Conservation (phyloP, 2,888 invertebrate species). For the Hipparchia semele region DNA sequence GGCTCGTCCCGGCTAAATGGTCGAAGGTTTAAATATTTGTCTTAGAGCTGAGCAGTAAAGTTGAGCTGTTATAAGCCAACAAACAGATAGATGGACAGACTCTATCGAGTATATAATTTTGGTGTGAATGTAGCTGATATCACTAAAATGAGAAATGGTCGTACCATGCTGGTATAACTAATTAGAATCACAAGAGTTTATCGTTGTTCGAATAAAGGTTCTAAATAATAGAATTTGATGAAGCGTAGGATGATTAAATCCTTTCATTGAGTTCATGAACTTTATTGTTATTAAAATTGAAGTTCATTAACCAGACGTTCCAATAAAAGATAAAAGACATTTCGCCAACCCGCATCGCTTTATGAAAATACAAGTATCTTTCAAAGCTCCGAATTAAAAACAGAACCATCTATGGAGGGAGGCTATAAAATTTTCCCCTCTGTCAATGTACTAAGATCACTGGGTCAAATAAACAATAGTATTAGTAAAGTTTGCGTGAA, state of each 20-base stretch:
- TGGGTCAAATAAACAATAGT: neutral
- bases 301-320: slow-evolving; percentile 15
- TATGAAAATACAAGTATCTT: slow-evolving; percentile 13
- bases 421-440: neutral
- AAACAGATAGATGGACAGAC: too few species aligned
- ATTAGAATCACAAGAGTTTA: too few species aligned
- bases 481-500: neutral
- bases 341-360: slow-evolving; percentile 1
- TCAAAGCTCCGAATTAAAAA: neutral
- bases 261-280: slow-evolving; percentile 7
- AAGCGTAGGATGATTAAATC: neutral
- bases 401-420: neutral
- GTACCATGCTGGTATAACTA: too few species aligned
- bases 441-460: neutral
- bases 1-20: too few species aligned
- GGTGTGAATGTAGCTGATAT: too few species aligned
- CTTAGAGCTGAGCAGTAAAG: too few species aligned
- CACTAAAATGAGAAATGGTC: too few species aligned
- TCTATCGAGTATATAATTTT: too few species aligned
- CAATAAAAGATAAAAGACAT: slow-evolving; percentile 8
- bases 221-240: neutral
- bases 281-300: slow-evolving; percentile 9
- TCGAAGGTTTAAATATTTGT: too few species aligned
- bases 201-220: neutral
- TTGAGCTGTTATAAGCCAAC: too few species aligned